These are phyloP conservation scores for Acanthosepion lycidas DNA, from an alignment of 2,888 invertebrate species.

Conservation along the genomic window DNA sequence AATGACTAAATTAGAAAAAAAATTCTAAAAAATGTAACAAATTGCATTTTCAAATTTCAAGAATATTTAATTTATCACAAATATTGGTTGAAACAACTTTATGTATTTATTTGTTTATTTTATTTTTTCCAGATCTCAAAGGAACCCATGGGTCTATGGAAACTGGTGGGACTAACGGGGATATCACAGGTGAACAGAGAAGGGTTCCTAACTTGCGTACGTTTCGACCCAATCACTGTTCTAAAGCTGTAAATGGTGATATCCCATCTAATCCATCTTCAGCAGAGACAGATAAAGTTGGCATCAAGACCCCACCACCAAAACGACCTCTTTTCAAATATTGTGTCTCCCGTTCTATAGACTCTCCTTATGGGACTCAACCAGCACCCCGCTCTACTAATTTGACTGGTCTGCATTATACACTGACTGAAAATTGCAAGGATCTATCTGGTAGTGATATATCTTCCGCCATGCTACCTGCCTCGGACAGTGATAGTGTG, in stretches of 20 bases:
- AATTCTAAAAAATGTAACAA: not conserved
- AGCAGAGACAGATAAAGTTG: conserved; percentile 33
- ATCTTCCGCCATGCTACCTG: conserved; percentile 43
- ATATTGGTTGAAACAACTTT: not conserved
- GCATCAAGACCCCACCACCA: conserved; percentile 39
- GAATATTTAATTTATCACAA: not conserved
- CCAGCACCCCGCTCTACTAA: conserved; percentile 39
- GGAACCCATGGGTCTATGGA: not conserved
- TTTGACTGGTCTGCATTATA: conserved; percentile 40
- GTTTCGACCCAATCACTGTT: conserved; percentile 41
- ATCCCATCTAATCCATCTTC: conserved; percentile 12
- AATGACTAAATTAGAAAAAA: too few relatives aligned
- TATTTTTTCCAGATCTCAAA: conserved; percentile 39
- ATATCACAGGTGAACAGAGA: conserved; percentile 24
- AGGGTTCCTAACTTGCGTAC: conserved; percentile 41
- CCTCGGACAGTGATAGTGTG: conserved; percentile 40
- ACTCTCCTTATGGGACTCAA: conserved; percentile 11
- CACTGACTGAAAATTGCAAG: conserved; percentile 38
- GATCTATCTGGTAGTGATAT: conserved; percentile 17
- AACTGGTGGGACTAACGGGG: not conserved
- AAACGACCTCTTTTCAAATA: conserved; percentile 43
- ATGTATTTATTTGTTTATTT: not conserved
- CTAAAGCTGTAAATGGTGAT: conserved; percentile 1
- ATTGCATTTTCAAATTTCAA: not conserved
- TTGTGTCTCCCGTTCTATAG: conserved; percentile 37